These are phyloP conservation scores for Phania funesta DNA, from an alignment of 2,888 invertebrate genomes.

Conservation along the genomic window DNA sequence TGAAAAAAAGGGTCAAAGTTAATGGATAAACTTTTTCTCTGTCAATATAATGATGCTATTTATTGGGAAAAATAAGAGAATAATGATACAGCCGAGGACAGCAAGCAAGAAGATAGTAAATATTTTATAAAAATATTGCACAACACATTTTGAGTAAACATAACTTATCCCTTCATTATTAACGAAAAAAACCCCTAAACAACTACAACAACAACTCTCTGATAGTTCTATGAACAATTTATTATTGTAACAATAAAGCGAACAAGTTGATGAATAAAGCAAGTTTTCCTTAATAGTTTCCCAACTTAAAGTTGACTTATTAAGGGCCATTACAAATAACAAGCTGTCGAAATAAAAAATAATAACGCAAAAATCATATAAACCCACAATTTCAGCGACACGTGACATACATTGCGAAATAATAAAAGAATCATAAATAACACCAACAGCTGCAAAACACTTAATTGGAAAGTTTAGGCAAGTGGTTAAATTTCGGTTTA, in stretches of 20 bases:
- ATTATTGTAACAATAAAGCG: background rate
- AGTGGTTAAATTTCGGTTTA: conserved; percentile 35
- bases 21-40: conserved; percentile 51
- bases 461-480: conserved; percentile 28
- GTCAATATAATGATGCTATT: background rate
- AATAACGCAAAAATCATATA: background rate
- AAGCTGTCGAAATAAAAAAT: background rate
- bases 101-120: background rate
- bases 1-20: conserved; percentile 56
- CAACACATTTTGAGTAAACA: background rate
- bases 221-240: background rate
- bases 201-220: background rate
- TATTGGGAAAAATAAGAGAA: background rate
- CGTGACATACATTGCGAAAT: conserved; percentile 40
- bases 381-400: conserved; percentile 31
- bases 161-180: background rate
- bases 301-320: background rate
- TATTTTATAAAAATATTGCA: background rate
- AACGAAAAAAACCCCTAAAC: background rate
- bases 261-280: conserved; percentile 32
- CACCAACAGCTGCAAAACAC: conserved; percentile 50
- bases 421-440: conserved; percentile 41
- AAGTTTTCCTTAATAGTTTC: conserved; percentile 31
- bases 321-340: conserved; percentile 27
- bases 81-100: background rate